Evolutionary conservation across 2,888 invertebrate species (phyloP).

Genomic region (Heliconius ismenius): DNA sequence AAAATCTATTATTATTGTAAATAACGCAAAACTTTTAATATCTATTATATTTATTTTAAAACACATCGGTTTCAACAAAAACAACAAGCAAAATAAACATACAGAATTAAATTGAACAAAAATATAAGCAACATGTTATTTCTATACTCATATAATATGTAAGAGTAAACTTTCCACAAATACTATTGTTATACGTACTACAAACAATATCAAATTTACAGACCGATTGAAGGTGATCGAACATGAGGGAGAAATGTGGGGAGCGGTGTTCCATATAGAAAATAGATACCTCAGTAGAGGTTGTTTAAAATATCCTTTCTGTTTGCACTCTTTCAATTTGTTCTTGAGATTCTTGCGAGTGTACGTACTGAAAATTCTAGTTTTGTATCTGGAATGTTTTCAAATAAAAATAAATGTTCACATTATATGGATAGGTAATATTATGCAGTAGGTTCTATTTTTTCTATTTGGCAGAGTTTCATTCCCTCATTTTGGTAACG

Average conservation of each 20-base stretch:
- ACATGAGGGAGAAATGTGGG: constrained; percentile 25
- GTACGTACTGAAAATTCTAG: not conserved
- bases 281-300: constrained; percentile 21
- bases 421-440: not conserved
- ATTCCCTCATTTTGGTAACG: no score
- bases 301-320: constrained; percentile 32
- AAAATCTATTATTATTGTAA: not conserved
- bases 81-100: not conserved
- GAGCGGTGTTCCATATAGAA: constrained; percentile 26
- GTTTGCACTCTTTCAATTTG: constrained; percentile 28
- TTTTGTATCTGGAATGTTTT: not conserved
- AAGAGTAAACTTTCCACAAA: constrained; percentile 11
- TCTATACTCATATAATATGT: constrained; percentile 8
- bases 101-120: not conserved
- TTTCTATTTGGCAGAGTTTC: no score
- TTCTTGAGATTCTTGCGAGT: not conserved
- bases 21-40: not conserved
- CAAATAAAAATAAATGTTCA: not conserved
- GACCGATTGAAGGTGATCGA: constrained; percentile 28
- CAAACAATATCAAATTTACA: constrained; percentile 27
- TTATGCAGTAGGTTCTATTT: not conserved
- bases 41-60: not conserved
- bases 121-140: not conserved
- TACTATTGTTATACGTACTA: constrained; percentile 20
- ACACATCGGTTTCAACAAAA: not conserved